phyloP scores from a whole-genome alignment of 2,113 vertebrate species.

The pig (Sus scrofa) region DNA sequence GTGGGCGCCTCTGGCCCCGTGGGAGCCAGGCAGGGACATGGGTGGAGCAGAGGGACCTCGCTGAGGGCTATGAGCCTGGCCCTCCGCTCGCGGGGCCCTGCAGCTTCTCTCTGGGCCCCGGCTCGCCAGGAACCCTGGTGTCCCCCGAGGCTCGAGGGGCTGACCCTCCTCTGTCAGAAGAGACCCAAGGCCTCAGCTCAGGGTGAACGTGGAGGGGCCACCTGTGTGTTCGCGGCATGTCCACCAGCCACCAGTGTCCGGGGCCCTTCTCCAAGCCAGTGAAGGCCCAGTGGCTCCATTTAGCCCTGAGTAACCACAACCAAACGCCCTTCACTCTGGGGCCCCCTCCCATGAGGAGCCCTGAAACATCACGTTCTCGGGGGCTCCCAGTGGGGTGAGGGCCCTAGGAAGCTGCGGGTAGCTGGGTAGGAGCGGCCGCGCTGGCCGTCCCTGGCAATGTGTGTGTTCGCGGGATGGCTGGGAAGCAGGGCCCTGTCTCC shows the following conservation, averaged over 20 bases:
- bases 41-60: no score
- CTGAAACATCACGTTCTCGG: accelerated
- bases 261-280: not conserved
- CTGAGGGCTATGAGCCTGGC: no score
- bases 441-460: accelerated
- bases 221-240: accelerated
- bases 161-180: accelerated
- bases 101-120: not conserved
- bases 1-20: accelerated
- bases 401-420: not conserved
- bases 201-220: not conserved
- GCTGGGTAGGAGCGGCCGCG: accelerated
- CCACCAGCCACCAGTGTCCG: accelerated
- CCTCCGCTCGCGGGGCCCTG: not conserved
- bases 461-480: accelerated
- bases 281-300: not conserved
- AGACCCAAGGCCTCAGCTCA: not conserved
- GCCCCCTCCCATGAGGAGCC: no score
- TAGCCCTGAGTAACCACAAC: not conserved
- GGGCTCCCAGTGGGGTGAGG: no score
- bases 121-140: not conserved
- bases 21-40: accelerated
- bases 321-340: accelerated
- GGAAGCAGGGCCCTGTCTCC: accelerated
- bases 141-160: accelerated